Evolutionary conservation across 2,888 invertebrate genomes (phyloP).

Genomic region (Parnassius mnemosyne): DNA sequence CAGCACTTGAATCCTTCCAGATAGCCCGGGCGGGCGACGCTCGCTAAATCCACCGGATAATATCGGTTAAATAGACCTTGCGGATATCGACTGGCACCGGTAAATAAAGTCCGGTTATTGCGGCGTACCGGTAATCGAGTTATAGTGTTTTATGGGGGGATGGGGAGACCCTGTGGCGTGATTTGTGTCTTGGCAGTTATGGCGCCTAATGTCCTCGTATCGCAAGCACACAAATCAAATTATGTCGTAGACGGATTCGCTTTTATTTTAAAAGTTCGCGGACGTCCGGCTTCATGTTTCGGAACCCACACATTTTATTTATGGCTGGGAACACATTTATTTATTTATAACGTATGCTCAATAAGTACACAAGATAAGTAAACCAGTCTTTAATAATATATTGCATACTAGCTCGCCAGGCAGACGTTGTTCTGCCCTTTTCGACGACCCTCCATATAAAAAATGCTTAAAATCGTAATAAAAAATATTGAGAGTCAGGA

Average conservation of each 20-base stretch:
- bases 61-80: slow-evolving; percentile 38
- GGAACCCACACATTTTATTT: not conserved
- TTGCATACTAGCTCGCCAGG: too few relatives aligned
- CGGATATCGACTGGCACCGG: slow-evolving; percentile 31
- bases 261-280: slow-evolving; percentile 17
- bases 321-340: not conserved
- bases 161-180: slow-evolving; percentile 29
- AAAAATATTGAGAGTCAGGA: too few relatives aligned
- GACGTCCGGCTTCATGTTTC: not conserved
- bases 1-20: slow-evolving; percentile 19
- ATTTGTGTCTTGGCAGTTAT: slow-evolving; percentile 32
- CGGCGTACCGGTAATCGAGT: slow-evolving; percentile 27
- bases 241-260: slow-evolving; percentile 4
- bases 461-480: too few relatives aligned
- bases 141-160: slow-evolving; percentile 10
- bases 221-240: slow-evolving; percentile 5
- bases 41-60: slow-evolving; percentile 36
- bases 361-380: too few relatives aligned
- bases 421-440: too few relatives aligned
- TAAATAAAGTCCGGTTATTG: slow-evolving; percentile 31
- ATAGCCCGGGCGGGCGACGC: slow-evolving; percentile 28
- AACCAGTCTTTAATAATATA: too few relatives aligned
- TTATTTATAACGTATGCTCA: not conserved
- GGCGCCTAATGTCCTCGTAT: slow-evolving; percentile 28
- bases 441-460: too few relatives aligned